A percentile compares a stretch with the other conserved stretches of the same genome.
phyloP scores from a whole-genome alignment of 1,140 invertebrate species.

The Pararge aegeria region DNA sequence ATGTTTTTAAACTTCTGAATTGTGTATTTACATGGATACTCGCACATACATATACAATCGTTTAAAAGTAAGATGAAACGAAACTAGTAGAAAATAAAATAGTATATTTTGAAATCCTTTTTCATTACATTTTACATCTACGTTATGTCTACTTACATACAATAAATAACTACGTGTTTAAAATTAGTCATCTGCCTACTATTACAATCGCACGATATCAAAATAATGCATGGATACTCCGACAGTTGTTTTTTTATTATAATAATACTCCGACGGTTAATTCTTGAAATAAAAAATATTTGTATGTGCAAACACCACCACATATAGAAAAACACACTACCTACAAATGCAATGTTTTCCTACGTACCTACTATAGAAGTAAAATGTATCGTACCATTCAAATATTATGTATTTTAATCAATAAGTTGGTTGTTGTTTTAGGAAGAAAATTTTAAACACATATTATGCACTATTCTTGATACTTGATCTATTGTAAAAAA shows the following conservation, averaged over 20 bases:
- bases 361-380: too few relatives aligned
- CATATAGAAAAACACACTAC: too few relatives aligned
- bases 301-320: too few relatives aligned
- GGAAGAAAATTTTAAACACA: conserved; percentile 5
- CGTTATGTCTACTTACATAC: background rate
- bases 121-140: background rate
- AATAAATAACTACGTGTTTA: background rate
- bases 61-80: background rate
- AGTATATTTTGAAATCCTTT: background rate
- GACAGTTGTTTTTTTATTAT: too few relatives aligned
- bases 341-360: too few relatives aligned
- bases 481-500: conserved; percentile 66
- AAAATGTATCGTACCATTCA: too few relatives aligned
- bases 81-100: background rate
- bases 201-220: background rate
- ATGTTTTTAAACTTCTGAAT: background rate
- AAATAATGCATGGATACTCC: too few relatives aligned
- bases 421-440: background rate
- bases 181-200: background rate
- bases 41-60: conserved; percentile 5
- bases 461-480: conserved; percentile 62
- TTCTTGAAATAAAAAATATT: too few relatives aligned
- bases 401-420: background rate
- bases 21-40: background rate
- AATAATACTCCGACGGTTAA: too few relatives aligned